These are phyloP conservation scores for Laticauda laticaudata DNA, from an alignment of 2,113 vertebrate genomes.

Conservation along the genomic window DNA sequence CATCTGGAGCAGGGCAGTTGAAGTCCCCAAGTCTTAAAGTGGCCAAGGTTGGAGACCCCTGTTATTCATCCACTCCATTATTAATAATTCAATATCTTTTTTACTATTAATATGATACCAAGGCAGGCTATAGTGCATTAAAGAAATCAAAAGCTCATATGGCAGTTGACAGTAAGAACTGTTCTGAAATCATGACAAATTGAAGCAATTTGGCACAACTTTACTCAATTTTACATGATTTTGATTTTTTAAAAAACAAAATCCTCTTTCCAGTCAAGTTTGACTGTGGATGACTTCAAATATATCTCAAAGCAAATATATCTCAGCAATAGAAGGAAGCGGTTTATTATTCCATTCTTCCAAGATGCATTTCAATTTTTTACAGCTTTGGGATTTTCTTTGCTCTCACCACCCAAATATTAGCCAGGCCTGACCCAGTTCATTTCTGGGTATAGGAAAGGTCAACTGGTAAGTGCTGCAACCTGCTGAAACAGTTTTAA, in stretches of 20 bases:
- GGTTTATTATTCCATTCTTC: not conserved
- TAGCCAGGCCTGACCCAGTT: not conserved
- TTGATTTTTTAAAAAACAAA: not conserved
- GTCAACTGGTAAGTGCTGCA: not conserved
- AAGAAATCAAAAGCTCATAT: not conserved
- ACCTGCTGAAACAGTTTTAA: not conserved
- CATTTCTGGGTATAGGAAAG: not conserved
- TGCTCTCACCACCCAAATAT: not conserved
- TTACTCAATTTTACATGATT: not conserved
- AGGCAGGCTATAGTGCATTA: not conserved
- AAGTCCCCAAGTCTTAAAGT: too few relatives aligned
- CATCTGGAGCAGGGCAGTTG: not conserved
- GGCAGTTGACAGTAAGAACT: not conserved
- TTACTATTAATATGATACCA: not conserved
- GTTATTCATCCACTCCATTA: not conserved
- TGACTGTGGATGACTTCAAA: not conserved
- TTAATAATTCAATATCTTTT: not conserved
- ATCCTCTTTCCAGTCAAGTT: not conserved
- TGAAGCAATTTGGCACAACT: not conserved
- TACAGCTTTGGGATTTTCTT: not conserved
- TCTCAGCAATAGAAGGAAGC: not conserved
- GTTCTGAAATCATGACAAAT: not conserved
- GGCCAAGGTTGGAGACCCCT: too few relatives aligned
- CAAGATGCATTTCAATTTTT: not conserved
- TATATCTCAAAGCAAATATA: not conserved